These are phyloP conservation scores for Enteromius mattozi DNA, from an alignment of 2,797 vertebrate species.

Conservation along the genomic window DNA sequence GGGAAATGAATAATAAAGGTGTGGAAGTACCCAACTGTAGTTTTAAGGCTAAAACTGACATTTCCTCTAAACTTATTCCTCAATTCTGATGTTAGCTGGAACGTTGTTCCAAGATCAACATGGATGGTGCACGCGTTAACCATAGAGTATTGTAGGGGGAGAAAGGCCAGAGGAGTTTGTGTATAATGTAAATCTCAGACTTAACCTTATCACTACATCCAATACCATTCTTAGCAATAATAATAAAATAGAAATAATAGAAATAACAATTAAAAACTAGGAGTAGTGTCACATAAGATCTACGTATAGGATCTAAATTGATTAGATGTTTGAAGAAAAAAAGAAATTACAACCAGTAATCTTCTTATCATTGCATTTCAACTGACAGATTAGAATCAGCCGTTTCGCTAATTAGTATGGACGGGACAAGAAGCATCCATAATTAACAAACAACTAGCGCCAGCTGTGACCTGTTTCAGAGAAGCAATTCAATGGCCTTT, in stretches of 20 bases:
- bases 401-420: conserved; percentile 17
- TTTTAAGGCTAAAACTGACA: too few relatives aligned
- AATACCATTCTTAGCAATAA: background rate
- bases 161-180: background rate
- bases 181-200: background rate
- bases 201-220: background rate
- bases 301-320: background rate
- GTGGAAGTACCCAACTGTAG: background rate
- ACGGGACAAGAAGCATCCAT: background rate
- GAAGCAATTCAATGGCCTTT: conserved; percentile 2
- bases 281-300: background rate
- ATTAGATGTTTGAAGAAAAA: conserved; percentile 1
- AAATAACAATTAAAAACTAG: too few relatives aligned
- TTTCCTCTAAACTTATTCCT: background rate
- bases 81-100: background rate
- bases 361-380: background rate
- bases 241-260: background rate
- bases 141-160: background rate
- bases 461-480: conserved; percentile 13
- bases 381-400: conserved; percentile 17
- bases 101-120: background rate
- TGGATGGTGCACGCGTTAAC: background rate
- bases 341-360: background rate
- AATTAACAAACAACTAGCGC: conserved; percentile 16
- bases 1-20: too few relatives aligned